Conservation (phyloP, 2,888 invertebrate genomes). For the Desoria tigrina region DNA sequence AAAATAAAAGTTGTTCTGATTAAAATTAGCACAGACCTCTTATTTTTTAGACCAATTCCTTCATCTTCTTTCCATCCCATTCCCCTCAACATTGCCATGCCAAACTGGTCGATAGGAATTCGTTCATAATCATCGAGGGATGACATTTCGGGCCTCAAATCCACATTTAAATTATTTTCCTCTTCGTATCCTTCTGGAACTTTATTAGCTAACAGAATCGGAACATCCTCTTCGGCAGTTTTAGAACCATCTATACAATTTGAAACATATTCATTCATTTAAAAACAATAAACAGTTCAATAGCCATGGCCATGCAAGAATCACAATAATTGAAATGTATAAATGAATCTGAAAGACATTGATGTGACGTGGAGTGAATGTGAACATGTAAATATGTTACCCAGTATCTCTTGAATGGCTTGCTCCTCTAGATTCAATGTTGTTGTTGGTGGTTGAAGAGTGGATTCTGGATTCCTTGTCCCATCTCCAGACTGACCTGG, state of each 20-base stretch:
- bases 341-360: too few relatives aligned
- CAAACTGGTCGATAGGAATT: conserved; percentile 77
- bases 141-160: conserved; percentile 56
- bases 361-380: too few relatives aligned
- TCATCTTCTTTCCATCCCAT: conserved; percentile 85
- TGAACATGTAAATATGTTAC: conserved; percentile 61
- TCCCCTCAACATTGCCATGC: conserved; percentile 88
- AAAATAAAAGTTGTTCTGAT: too few relatives aligned
- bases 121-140: conserved; percentile 69
- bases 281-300: too few relatives aligned
- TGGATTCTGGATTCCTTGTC: too few relatives aligned
- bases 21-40: too few relatives aligned
- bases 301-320: too few relatives aligned
- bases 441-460: background rate
- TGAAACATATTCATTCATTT: too few relatives aligned
- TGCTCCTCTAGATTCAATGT: conserved; percentile 65
- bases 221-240: conserved; percentile 55
- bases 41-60: conserved; percentile 63
- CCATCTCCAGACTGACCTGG: background rate
- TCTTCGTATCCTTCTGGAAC: conserved; percentile 60
- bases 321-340: background rate
- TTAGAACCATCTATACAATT: too few relatives aligned
- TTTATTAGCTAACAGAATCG: conserved; percentile 58
- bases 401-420: conserved; percentile 72
- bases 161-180: conserved; percentile 59